Base-by-base conservation (phyloP, 1,140 invertebrate species). In the Spodoptera frugiperda region DNA sequence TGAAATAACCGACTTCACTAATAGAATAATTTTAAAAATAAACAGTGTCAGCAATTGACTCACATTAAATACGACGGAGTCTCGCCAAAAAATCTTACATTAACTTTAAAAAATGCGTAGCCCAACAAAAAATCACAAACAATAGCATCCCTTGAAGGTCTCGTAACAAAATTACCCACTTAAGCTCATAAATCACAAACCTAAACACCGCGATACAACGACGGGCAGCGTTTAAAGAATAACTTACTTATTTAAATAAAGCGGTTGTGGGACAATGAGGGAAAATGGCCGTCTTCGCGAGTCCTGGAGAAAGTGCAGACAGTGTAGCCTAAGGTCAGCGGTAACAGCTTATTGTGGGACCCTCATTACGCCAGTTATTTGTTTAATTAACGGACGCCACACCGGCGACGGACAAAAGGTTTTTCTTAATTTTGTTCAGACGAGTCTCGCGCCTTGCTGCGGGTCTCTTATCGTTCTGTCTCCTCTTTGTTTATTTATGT, bases 261-360 rank as follows among this genome's bases (percentile, higher is more conserved):
- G 57, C 14, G 57, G 30, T 61, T 61, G 25, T 21, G 25, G 11
- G 33, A 65, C 61, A 46, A 65, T 65, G 46, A 65, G 9, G 39
- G 46, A 48, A 65, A 48, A 65, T 65, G 44, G 39, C 17, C 57
- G 57, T 17, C 57, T 61, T 61, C 30, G 33, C 15, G 49, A 39
- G 30, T 25, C 25, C 51, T 9, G 17, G 39, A 11, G 53, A 59
- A 25, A 55, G 54, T 54, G 86, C 80, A 79, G 82, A 84, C 84
- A 82, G 55, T 80, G 75, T 73, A 65, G 79, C 81, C 76, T 76
- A 67, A 81, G 87, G 85, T 84, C 84, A 85, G 78, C 49, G 63
- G 71, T 84, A 86, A 87, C 85, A 81, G 86, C 84, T 88, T 85
- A 90, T 87, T 89, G 87, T 86, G 80, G 78, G 65, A 63, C 63